Evolutionary conservation across 2,113 vertebrate genomes (phyloP), one percentile per base, ranked within the genome.

Genomic region (Lutjanus erythropterus): DNA sequence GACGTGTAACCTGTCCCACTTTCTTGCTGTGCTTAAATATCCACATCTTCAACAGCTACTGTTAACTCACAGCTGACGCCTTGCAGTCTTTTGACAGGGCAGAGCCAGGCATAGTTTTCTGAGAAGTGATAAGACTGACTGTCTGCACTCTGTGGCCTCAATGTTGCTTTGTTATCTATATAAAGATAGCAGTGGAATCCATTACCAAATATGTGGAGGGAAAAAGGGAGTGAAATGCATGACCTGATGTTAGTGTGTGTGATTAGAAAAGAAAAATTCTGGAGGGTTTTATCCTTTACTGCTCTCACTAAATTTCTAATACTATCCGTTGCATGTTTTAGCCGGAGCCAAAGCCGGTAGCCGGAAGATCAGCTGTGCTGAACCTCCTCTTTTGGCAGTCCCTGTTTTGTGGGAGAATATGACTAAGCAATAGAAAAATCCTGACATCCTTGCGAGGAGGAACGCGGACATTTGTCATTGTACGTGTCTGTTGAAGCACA

Each of bases 121-220:
- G 58, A 69, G 79, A 62, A 76, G 84, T 37, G 91, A 94, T 93
- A 91, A 89, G 88, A 35, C 18, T 18, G 5, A 59, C 75, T 10
- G 83, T 78, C 74, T 80, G 81, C 75, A 69, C 86, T 77, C 66
- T 5, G 31, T 68, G 86, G 81, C 75, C 86, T 80, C 53, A 14
- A 50, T 41, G 59, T 71, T 70, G 76, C 73, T 66, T 71, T 75
- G 66, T 85, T 92, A 92, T 93, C 89, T 11, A 5, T 31, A 31
- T 55, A 60, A 75, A 75, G 87, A 92, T 90, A 89, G 65, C 75
- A 15, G 15, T 55, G 84, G 86, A 90, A 93, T 90, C 66, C 58
- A 47, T 75, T 79, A 55, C 9, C 33, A 61, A 62, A 33, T 46
- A 42, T 78, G 77, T 71, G 67, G 11, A 71, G 31, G 47, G 14